Percentiles rank a stretch among this genome's conserved stretches.
These are phyloP conservation scores for Leucopsar rothschildi DNA, from an alignment of 2,113 vertebrate genomes.

Conservation along the genomic window DNA sequence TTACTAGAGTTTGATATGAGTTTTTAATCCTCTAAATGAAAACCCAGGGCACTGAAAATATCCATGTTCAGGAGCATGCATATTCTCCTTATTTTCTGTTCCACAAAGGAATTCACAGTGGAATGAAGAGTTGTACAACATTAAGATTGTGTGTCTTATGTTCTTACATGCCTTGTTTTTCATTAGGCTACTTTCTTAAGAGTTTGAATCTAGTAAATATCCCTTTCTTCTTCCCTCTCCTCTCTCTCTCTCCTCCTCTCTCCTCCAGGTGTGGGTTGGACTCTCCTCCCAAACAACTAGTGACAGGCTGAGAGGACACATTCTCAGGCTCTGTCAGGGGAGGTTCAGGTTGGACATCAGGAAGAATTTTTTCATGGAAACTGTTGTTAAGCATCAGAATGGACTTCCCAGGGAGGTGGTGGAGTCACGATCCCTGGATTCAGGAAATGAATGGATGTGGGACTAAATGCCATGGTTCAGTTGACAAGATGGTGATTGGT, in stretches of 20 bases:
- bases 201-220: not conserved
- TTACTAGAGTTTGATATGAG: not conserved
- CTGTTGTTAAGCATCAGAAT: not conserved
- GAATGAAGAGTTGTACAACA: not conserved
- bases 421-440: not conserved
- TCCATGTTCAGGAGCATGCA: not conserved
- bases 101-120: not conserved
- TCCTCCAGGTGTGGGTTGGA: rapidly evolving
- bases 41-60: not conserved
- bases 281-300: not conserved
- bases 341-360: not conserved
- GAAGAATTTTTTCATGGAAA: not conserved
- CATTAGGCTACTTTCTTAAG: not conserved
- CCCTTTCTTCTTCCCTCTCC: not conserved
- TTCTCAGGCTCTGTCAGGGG: not conserved
- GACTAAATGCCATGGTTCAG: not conserved
- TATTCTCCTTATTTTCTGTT: not conserved
- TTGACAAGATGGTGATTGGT: rapidly evolving
- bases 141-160: not conserved
- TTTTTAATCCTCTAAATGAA: not conserved
- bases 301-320: not conserved
- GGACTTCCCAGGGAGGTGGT: not conserved
- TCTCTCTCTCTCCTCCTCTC: no score
- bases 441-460: not conserved
- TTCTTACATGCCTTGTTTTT: not conserved